Conservation (phyloP, 1,140 invertebrate genomes). For the Bombyx mandarina region DNA sequence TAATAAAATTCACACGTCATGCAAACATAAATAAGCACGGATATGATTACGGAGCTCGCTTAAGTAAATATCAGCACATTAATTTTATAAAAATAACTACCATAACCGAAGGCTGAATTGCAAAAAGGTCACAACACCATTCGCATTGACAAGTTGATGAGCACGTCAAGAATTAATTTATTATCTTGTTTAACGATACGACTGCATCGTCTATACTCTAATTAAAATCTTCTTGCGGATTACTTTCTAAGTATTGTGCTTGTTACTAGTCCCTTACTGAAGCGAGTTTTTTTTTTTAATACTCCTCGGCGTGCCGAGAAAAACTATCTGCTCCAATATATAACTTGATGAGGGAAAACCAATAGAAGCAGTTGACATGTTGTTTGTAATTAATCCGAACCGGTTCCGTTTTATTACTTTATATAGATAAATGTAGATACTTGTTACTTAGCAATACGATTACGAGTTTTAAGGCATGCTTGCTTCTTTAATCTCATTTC, state of each 20-base stretch:
- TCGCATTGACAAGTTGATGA: constrained; percentile 19
- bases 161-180: constrained; percentile 24
- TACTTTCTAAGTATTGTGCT: constrained; percentile 3
- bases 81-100: constrained; percentile 7
- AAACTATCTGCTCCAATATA: background rate
- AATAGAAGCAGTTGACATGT: background rate
- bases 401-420: background rate
- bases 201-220: constrained; percentile 10
- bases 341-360: constrained; percentile 8
- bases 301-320: constrained; percentile 3
- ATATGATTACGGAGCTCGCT: too few relatives aligned
- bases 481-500: too few relatives aligned
- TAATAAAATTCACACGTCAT: too few relatives aligned
- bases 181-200: constrained; percentile 12
- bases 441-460: too few relatives aligned
- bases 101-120: constrained; percentile 6
- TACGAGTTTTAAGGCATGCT: too few relatives aligned
- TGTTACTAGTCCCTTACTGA: constrained; percentile 5
- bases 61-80: constrained; percentile 5
- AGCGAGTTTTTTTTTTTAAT: constrained; percentile 15
- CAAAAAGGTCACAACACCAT: constrained; percentile 16
- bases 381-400: background rate
- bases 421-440: too few relatives aligned
- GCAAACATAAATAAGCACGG: too few relatives aligned
- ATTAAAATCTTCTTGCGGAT: constrained; percentile 8